These are phyloP conservation scores for Pseudochromis fuscus DNA, from an alignment of 2,797 vertebrate genomes.

Conservation along the genomic window DNA sequence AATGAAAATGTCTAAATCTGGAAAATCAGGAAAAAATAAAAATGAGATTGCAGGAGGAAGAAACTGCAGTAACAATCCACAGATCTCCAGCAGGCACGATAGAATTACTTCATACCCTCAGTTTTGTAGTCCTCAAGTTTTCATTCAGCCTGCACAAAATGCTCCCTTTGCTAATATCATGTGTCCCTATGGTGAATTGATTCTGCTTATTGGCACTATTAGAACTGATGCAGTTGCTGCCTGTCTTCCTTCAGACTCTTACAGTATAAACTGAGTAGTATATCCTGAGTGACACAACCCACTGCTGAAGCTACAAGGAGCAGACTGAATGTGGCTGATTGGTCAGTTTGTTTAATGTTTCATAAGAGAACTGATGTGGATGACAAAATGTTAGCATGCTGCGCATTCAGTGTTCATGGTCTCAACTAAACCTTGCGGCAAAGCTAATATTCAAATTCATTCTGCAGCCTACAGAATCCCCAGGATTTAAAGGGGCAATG, in stretches of 20 bases:
- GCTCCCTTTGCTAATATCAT: slow-evolving; percentile 23
- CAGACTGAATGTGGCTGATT: not conserved
- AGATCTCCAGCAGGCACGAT: not conserved
- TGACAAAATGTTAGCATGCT: too few relatives aligned
- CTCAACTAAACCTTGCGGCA: too few relatives aligned
- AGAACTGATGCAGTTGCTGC: not conserved
- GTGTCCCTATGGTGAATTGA: slow-evolving; percentile 16
- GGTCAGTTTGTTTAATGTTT: too few relatives aligned
- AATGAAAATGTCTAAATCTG: not conserved
- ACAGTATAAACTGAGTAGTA: not conserved
- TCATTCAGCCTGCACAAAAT: not conserved
- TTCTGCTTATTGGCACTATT: slow-evolving; percentile 24
- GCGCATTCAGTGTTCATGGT: too few relatives aligned
- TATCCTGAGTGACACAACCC: not conserved
- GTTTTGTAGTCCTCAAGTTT: slow-evolving; percentile 25
- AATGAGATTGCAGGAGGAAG: slow-evolving; percentile 1
- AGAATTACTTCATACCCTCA: slow-evolving; percentile 26
- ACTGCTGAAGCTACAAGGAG: not conserved
- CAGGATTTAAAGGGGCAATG: too few relatives aligned
- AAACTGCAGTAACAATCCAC: not conserved
- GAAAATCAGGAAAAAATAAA: not conserved
- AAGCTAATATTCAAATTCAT: too few relatives aligned
- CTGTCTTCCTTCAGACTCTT: not conserved
- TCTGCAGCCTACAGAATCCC: too few relatives aligned
- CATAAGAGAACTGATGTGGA: too few relatives aligned